These are phyloP conservation scores for Palythoa caribaeorum DNA, from an alignment of 92 coral and sea anemone genomes.

Conservation along the genomic window DNA sequence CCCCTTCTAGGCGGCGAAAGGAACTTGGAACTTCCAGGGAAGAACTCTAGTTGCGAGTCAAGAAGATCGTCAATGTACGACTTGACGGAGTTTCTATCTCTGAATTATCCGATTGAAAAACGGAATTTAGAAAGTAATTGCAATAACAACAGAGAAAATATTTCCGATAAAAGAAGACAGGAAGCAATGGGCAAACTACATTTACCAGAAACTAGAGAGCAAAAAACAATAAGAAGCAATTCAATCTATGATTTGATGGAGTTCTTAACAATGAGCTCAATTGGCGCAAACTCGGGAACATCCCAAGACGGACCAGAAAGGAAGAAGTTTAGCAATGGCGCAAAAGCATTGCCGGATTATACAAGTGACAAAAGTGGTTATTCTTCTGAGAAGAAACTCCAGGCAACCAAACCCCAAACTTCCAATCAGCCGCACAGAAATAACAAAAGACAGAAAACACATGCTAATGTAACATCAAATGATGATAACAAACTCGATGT, in stretches of 20 bases:
- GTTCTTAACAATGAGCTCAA: conserved; percentile 57
- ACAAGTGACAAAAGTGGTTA: neutral
- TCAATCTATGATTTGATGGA: conserved; percentile 82
- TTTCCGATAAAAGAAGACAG: neutral
- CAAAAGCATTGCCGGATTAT: neutral
- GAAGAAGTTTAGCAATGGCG: neutral
- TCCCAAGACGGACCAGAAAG: neutral
- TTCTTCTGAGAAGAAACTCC: neutral
- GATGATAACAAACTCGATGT: neutral
- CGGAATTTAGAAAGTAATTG: neutral
- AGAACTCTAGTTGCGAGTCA: conserved; percentile 7
- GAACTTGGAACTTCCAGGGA: conserved; percentile 7
- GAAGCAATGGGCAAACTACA: neutral
- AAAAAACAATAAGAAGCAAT: conserved; percentile 48
- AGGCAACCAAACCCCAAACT: neutral
- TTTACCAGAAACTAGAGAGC: neutral
- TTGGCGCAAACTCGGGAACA: conserved; percentile 34
- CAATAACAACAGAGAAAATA: neutral
- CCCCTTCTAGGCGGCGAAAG: neutral
- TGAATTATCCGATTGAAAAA: conserved; percentile 7
- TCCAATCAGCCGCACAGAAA: neutral
- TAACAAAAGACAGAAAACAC: neutral
- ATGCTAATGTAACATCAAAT: neutral
- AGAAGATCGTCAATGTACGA: conserved; percentile 78
- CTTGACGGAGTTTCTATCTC: conserved; percentile 79